Conservation (phyloP, 2,113 vertebrate species). For the Coptodon bakossiorum region DNA sequence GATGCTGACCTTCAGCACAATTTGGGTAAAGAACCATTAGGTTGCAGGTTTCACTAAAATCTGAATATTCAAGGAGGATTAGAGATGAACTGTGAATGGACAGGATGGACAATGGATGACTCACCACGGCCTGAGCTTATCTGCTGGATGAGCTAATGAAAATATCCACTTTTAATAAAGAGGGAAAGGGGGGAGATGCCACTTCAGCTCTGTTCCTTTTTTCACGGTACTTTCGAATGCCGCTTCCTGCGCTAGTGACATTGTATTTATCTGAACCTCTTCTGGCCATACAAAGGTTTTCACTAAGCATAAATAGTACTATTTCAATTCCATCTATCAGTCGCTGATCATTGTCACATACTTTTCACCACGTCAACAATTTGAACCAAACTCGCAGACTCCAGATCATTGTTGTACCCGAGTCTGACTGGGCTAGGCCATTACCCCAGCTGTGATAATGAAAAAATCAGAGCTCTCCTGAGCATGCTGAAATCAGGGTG, state of each 20-base stretch:
- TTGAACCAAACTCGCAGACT: not conserved
- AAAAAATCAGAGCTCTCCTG: not conserved
- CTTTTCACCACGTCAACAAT: not conserved
- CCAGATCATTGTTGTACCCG: fast-evolving
- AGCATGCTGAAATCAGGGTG: not conserved
- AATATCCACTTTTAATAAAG: not conserved
- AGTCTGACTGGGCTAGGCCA: not conserved
- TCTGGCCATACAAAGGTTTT: not conserved
- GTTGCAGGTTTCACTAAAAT: not conserved
- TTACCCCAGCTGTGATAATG: not conserved
- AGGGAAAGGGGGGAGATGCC: not conserved
- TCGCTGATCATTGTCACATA: not conserved
- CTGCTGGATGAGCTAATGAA: fast-evolving
- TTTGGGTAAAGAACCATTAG: not conserved
- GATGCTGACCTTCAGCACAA: not conserved
- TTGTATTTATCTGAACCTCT: not conserved
- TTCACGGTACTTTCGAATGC: not conserved
- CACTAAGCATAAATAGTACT: fast-evolving
- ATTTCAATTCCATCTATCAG: not conserved
- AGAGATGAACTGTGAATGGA: not conserved
- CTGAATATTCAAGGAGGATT: not conserved
- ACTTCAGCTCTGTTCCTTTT: not conserved
- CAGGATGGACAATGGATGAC: not conserved
- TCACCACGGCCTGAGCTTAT: not conserved
- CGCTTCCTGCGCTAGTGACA: not conserved